These are phyloP conservation scores for Spatula versicolor DNA, from an alignment of 2,797 vertebrate species.

Conservation along the genomic window DNA sequence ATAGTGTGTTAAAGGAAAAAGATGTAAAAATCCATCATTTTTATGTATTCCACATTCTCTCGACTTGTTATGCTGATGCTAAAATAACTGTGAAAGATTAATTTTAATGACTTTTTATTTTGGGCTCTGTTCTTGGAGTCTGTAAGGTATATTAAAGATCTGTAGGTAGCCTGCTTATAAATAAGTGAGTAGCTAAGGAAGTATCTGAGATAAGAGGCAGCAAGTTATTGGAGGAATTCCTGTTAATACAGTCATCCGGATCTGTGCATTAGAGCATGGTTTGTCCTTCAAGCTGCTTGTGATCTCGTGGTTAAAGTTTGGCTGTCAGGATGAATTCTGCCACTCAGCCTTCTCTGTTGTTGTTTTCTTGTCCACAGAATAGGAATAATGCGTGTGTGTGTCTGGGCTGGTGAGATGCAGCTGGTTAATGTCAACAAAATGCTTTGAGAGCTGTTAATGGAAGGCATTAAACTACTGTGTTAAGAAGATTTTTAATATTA, in stretches of 20 bases:
- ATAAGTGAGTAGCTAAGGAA: neutral
- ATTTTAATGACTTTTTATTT: neutral
- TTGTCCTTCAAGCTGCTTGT: neutral
- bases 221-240: neutral
- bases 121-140: neutral
- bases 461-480: neutral
- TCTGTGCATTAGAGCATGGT: neutral
- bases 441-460: neutral
- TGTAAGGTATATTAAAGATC: neutral
- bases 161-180: neutral
- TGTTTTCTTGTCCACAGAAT: conserved; percentile 2
- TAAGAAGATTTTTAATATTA: conserved; percentile 5
- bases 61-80: neutral
- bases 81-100: neutral
- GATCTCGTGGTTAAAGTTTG: neutral
- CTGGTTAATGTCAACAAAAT: conserved; percentile 20
- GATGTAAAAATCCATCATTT: neutral
- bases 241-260: neutral
- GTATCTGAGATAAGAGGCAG: neutral
- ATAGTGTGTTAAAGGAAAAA: neutral
- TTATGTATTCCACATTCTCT: neutral
- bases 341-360: neutral
- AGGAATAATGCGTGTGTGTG: neutral
- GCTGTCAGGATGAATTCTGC: conserved; percentile 8
- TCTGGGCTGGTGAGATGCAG: neutral